Evolutionary conservation across 2,888 invertebrate species (phyloP).

Genomic region (Cephalotes varians): DNA sequence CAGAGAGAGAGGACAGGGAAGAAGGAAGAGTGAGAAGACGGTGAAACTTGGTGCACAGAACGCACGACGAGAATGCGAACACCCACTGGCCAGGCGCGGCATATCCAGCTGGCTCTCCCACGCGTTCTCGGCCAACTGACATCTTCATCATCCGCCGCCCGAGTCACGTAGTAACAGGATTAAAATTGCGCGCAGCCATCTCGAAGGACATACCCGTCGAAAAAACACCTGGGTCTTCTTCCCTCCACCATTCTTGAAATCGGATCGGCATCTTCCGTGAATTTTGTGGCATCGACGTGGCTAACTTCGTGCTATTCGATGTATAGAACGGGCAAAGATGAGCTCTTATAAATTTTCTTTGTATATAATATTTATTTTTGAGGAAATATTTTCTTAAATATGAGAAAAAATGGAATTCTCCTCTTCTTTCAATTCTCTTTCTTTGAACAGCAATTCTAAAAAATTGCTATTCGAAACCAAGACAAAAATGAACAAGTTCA

Average conservation of each 20-base stretch:
- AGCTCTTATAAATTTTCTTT: neutral
- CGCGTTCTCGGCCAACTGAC: constrained; percentile 79
- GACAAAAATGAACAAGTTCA: neutral
- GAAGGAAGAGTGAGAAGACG: constrained; percentile 37
- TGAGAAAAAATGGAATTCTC: neutral
- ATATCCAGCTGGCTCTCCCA: constrained; percentile 82
- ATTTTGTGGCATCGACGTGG: constrained; percentile 8
- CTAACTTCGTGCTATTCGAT: neutral
- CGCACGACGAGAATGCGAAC: constrained; percentile 78
- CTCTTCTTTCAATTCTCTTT: no score
- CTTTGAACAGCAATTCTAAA: neutral
- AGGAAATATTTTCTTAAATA: neutral
- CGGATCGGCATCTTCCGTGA: constrained; percentile 30
- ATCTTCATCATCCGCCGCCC: constrained; percentile 81
- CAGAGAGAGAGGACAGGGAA: neutral
- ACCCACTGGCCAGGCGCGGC: constrained; percentile 76
- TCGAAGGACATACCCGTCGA: constrained; percentile 49
- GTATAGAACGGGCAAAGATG: neutral
- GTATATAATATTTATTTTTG: neutral
- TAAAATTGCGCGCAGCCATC: constrained; percentile 62
- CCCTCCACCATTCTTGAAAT: constrained; percentile 37
- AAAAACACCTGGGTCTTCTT: constrained; percentile 53
- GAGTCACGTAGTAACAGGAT: constrained; percentile 71
- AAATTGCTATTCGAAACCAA: neutral
- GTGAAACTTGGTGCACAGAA: constrained; percentile 56